A percentile compares a stretch with the other conserved stretches of the same genome.
Evolutionary conservation across 2,797 vertebrate genomes (phyloP).

Genomic region (Artibeus jamaicensis): DNA sequence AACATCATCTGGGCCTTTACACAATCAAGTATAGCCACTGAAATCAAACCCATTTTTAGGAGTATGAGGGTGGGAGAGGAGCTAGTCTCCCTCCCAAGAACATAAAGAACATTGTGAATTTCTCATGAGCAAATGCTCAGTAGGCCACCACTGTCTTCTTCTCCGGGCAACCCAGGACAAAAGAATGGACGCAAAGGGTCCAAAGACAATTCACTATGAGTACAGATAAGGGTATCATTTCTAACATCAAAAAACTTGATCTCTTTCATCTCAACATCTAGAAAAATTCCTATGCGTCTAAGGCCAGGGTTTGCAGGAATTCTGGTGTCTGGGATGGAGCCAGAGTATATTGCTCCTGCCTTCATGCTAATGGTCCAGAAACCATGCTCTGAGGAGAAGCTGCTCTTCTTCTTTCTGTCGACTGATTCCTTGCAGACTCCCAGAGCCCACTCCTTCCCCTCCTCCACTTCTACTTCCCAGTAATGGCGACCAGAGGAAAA

Average conservation of each 20-base stretch:
- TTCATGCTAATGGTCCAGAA: conserved; percentile 64
- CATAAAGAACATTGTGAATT: not conserved
- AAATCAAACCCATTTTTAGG: not conserved
- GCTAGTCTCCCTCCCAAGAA: not conserved
- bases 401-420: not conserved
- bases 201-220: not conserved
- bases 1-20: not conserved
- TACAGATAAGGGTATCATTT: conserved; percentile 53
- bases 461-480: conserved; percentile 69
- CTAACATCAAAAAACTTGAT: conserved; percentile 71
- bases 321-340: conserved; percentile 12
- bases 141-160: not conserved
- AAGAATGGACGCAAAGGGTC: not conserved
- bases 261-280: conserved; percentile 59
- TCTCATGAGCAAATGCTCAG: not conserved
- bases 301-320: not conserved
- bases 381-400: not conserved
- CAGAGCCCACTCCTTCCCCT: conserved; percentile 59
- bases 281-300: conserved; percentile 41
- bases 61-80: too few species aligned
- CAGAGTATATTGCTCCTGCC: conserved; percentile 37
- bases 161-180: not conserved
- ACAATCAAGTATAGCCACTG: not conserved
- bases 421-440: conserved; percentile 65
- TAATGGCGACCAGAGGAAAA: conserved; percentile 46